Percentiles rank a stretch among this genome's conserved stretches.
These are phyloP conservation scores for Aphis craccivora DNA, from an alignment of 1,140 invertebrate genomes.

Conservation along the genomic window DNA sequence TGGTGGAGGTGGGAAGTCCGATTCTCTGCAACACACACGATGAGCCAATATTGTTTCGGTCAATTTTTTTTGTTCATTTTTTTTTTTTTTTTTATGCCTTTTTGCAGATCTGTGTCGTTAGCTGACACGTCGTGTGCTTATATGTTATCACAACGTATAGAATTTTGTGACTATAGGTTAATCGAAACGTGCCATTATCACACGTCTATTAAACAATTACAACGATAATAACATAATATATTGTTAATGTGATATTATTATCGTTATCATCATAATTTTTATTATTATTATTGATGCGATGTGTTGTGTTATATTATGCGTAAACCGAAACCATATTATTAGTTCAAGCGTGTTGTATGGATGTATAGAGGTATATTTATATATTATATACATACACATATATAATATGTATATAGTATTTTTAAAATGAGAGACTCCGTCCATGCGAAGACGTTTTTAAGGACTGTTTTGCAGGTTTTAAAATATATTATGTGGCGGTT, in stretches of 20 bases:
- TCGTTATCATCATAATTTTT: not conserved
- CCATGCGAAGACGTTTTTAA: not conserved
- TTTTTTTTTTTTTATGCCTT: not conserved
- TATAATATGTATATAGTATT: not conserved
- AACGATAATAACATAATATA: not conserved
- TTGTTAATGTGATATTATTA: not conserved
- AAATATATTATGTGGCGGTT: not conserved
- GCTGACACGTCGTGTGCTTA: not conserved
- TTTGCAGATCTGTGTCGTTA: not conserved
- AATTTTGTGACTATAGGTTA: not conserved
- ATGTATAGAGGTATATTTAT: not conserved
- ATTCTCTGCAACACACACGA: slow-evolving; percentile 13
- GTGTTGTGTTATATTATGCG: not conserved
- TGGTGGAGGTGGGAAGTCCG: slow-evolving; percentile 18
- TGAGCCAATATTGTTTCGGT: not conserved
- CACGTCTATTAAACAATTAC: not conserved
- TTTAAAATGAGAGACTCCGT: not conserved
- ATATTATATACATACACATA: no score
- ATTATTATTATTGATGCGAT: not conserved
- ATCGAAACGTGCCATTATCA: not conserved
- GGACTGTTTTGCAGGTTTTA: not conserved
- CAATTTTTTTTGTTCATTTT: not conserved
- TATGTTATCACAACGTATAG: not conserved
- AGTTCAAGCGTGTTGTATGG: not conserved
- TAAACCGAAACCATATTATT: slow-evolving; percentile 12